Evolutionary conservation across 2,797 vertebrate genomes (phyloP).

Genomic region (Aplochiton taeniatus): DNA sequence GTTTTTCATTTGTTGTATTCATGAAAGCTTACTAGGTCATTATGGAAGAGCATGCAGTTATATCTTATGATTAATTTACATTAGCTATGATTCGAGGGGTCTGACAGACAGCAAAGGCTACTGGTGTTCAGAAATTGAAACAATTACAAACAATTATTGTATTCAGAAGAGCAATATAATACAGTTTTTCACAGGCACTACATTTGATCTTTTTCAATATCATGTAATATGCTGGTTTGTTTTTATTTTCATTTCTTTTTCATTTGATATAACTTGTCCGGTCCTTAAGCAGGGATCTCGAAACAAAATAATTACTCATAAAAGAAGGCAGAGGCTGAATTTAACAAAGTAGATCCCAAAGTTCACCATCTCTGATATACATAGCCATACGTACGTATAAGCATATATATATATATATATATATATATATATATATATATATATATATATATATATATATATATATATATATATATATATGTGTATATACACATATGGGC

Average conservation of each 20-base stretch:
- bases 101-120: conserved; percentile 98
- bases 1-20: conserved; percentile 81
- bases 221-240: conserved; percentile 96
- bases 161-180: conserved; percentile 95
- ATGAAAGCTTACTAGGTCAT: conserved; percentile 89
- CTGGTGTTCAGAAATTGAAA: conserved; percentile 91
- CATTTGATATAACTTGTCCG: conserved; percentile 83
- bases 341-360: conserved; percentile 84
- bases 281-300: conserved; percentile 90
- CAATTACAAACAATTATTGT: conserved; percentile 71
- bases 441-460: conserved; percentile 12
- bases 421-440: not conserved
- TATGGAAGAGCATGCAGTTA: conserved; percentile 98
- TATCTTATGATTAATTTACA: conserved; percentile 93
- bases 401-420: conserved; percentile 28
- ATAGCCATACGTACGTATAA: conserved; percentile 24
- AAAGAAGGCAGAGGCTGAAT: conserved; percentile 91
- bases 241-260: conserved; percentile 70
- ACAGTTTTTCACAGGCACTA: conserved; percentile 99
- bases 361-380: conserved; percentile 80
- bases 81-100: conserved; percentile 92
- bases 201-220: conserved; percentile 89
- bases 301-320: conserved; percentile 81
- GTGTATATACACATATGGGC: conserved; percentile 14
- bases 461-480: conserved; percentile 15